Conservation (phyloP, 2,888 invertebrate species). For the Lacanobia wlatinum region DNA sequence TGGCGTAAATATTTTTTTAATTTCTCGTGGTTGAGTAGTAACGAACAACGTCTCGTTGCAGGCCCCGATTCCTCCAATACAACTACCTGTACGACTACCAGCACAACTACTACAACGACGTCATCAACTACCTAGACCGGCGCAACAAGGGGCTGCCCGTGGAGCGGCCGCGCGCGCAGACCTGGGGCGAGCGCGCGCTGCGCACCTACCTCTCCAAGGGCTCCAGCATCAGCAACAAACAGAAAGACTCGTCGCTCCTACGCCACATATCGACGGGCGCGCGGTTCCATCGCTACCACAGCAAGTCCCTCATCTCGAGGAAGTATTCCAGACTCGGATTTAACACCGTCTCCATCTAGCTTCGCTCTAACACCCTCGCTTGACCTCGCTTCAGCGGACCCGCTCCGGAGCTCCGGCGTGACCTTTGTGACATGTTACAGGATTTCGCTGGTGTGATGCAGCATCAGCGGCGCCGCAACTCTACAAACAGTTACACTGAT, state of each 20-base stretch:
- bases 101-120: constrained; percentile 96
- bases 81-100: constrained; percentile 96
- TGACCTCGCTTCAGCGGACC: constrained; percentile 84
- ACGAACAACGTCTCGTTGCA: constrained; percentile 77
- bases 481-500: constrained; percentile 69
- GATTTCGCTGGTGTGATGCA: constrained; percentile 86
- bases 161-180: constrained; percentile 95
- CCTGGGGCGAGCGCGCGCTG: constrained; percentile 96
- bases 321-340: constrained; percentile 92
- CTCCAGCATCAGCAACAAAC: constrained; percentile 81
- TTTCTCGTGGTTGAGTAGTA: constrained; percentile 31
- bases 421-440: constrained; percentile 89
- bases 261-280: constrained; percentile 92
- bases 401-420: constrained; percentile 80
- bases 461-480: constrained; percentile 65
- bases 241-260: constrained; percentile 90
- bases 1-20: background rate
- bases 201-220: constrained; percentile 93
- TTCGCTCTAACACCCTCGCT: constrained; percentile 87
- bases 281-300: constrained; percentile 94
- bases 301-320: constrained; percentile 94
- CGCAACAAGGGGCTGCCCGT: constrained; percentile 93
- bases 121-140: constrained; percentile 95
- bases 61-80: constrained; percentile 95
- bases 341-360: constrained; percentile 89